Percentiles rank a stretch among this genome's conserved stretches.
Conservation (phyloP, 2,888 invertebrate genomes). For the Rotaria socialis region DNA sequence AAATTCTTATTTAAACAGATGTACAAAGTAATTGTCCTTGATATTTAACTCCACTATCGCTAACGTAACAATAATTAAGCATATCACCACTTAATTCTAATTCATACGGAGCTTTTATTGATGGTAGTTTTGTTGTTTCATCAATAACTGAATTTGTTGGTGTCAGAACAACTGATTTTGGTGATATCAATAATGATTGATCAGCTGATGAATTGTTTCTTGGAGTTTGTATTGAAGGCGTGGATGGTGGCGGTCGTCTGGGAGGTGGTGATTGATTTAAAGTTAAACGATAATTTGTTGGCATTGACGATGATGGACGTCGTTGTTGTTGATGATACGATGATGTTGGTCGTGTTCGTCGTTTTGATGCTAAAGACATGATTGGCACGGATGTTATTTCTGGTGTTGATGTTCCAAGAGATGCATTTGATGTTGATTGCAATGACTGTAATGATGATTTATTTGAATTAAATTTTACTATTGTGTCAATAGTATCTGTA, state of each 20-base stretch:
- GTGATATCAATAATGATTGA: not conserved
- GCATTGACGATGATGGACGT: not conserved
- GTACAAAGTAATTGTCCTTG: conserved; percentile 17
- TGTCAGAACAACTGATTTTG: not conserved
- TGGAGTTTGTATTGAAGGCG: not conserved
- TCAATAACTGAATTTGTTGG: conserved; percentile 7
- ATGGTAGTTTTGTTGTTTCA: not conserved
- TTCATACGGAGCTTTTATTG: not conserved
- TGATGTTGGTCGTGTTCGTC: not conserved
- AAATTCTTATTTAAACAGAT: not conserved
- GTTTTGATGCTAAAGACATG: not conserved
- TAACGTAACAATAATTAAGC: not conserved
- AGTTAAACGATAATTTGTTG: not conserved
- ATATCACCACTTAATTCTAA: not conserved
- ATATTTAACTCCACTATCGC: conserved; percentile 13
- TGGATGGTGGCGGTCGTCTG: not conserved
- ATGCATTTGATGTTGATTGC: not conserved
- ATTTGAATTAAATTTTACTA: not conserved
- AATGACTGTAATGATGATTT: not conserved
- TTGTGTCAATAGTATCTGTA: not conserved
- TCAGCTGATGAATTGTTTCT: not conserved
- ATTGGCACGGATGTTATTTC: not conserved
- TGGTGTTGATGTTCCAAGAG: not conserved
- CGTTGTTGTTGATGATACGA: not conserved
- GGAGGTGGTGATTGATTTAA: not conserved